Evolutionary conservation across 2,113 vertebrate genomes (phyloP).

Genomic region (Microcebus griseorufus): DNA sequence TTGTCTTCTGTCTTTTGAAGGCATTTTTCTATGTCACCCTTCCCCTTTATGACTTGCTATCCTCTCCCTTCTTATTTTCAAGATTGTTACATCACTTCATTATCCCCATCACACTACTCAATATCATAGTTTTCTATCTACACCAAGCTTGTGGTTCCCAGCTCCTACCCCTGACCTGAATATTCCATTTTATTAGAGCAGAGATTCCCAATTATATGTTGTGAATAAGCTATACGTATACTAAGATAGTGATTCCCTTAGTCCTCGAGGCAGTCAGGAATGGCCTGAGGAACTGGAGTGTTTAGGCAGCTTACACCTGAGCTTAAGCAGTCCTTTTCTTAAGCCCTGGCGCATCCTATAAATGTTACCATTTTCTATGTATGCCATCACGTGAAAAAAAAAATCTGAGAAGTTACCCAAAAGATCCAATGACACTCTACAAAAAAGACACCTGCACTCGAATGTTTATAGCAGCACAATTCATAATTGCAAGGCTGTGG

Average conservation of each 20-base stretch:
- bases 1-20: not conserved
- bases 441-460: no score
- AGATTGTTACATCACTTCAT: not conserved
- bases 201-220: not conserved
- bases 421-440: no score
- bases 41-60: not conserved
- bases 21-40: not conserved
- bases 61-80: not conserved
- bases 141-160: no score
- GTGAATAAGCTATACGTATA: not conserved
- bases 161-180: not conserved
- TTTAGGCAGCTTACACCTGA: not conserved
- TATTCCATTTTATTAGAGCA: not conserved
- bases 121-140: not conserved
- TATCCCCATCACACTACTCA: not conserved
- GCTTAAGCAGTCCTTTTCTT: not conserved
- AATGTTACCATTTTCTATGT: not conserved
- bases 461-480: no score
- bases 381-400: not conserved
- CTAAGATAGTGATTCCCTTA: not conserved
- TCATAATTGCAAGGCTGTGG: no score
- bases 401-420: not conserved
- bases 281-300: not conserved
- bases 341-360: not conserved
- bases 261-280: not conserved